Base-by-base conservation (phyloP, 2,113 vertebrate species). In the Grammomys dolichurus region DNA sequence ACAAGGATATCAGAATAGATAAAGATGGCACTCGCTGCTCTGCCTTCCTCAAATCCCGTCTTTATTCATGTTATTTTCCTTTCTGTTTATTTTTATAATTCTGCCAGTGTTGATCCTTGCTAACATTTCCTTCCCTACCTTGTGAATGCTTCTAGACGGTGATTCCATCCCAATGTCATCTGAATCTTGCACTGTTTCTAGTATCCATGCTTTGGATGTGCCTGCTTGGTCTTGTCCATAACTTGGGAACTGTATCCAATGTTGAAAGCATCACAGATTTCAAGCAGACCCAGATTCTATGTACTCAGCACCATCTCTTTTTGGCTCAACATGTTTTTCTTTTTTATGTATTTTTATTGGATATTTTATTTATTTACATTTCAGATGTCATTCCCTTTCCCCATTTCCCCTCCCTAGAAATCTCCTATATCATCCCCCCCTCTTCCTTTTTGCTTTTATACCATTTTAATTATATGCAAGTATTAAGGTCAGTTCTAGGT, bases 1-100 rank as follows among this genome's bases (percentile, higher is more conserved):
- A 70, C 11, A 58, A 72, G 76, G 76, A 56, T 58, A 92, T 91
- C 93, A 96, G 92, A 90, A 90, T 19, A 81, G 81, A 93, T 96
- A 85, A 96, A 92, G 82, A 56, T 85, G 82, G 75, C 91, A 89
- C 43, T 90, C 26, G 28, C 69, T 90, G 76, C 80, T 58, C 87
- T 77, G 77, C 89, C 89, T 65, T 95, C 88, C 43, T 75, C 60
- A 93, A 80, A 85, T 91, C 85, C 78, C 75, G 5, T 22, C 80
- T 90, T 82, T 40, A 22, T 48, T 51, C 4, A 7, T 60, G 40
- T 28, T 46, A 54, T 85, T 86, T 95, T 81, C 70, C 82, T 90
- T 26, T 70, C 24, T 14, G 4, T 7, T 43, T 69, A 80, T 63
- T 31, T 82, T n/a, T 63, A 48, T 75, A 88, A 43, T 46, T 9